Evolutionary conservation across 2,888 invertebrate species (phyloP).

Genomic region (Margaritifera margaritifera): DNA sequence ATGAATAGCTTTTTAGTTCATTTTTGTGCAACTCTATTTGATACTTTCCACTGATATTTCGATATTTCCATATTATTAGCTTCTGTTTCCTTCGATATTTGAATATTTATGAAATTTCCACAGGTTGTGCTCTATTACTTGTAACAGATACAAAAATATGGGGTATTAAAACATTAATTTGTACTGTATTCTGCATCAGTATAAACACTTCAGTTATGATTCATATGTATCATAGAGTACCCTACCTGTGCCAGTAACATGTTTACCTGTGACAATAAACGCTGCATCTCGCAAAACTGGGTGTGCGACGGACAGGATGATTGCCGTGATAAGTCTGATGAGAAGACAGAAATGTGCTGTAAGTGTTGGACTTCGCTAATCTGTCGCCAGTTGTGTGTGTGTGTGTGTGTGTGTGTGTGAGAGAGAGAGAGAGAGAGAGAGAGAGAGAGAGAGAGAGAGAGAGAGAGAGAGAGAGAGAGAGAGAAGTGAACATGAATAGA

Average conservation of each 20-base stretch:
- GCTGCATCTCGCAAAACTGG: slow-evolving; percentile 59
- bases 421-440: no score
- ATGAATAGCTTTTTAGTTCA: no score
- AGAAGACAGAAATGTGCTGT: slow-evolving; percentile 53
- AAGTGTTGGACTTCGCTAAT: slow-evolving; percentile 19
- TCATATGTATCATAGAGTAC: slow-evolving; percentile 47
- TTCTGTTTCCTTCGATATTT: no score
- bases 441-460: no score
- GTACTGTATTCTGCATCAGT: not conserved
- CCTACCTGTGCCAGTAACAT: slow-evolving; percentile 77
- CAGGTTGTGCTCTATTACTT: not conserved
- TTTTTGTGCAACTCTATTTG: no score
- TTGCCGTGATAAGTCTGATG: slow-evolving; percentile 67
- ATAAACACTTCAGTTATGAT: not conserved
- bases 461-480: no score
- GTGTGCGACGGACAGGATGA: slow-evolving; percentile 68
- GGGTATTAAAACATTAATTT: not conserved
- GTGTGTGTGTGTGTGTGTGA: no score
- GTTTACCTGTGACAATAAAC: slow-evolving; percentile 86
- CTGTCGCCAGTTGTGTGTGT: not conserved
- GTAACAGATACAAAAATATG: not conserved
- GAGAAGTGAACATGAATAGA: no score
- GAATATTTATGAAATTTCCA: not conserved
- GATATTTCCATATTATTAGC: no score
- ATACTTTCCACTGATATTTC: no score